Evolutionary conservation across 2,113 vertebrate species (phyloP), one percentile per base, ranked within the genome.

Genomic region (Pterocles gutturalis): DNA sequence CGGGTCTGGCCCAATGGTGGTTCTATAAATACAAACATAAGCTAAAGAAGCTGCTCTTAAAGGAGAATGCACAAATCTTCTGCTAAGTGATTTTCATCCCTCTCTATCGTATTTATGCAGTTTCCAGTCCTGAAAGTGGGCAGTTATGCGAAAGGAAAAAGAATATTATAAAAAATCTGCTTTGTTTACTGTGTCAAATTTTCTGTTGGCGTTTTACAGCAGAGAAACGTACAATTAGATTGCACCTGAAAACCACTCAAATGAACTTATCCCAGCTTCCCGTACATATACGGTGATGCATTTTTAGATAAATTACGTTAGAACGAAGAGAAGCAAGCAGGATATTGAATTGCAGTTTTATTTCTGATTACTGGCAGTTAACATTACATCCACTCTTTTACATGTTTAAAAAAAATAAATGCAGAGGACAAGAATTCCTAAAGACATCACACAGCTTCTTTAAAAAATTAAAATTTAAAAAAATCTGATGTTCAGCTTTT

Each of bases 1-100:
- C 87, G 36, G 48, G 84, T 81, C 86, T 83, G 89, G 82, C 95
- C 91, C 93, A 91, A 82, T 93, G 82, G 61, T 69, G 43, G 66
- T 93, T 95, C 91, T 96, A 71, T 95, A 97, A 98, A 97, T 83
- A 84, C 75, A 96, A 96, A 97, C 65, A 92, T 84, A 96, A 97
- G 90, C 77, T 87, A 54, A 84, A 94, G 97, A 94, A 86, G 49
- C 49, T 93, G 46, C 26, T 97, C 49, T 64, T 76, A 87, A 85
- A 92, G 77, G 41, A 83, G 48, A 96, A 93, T 15, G 33, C 28
- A 75, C 66, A 88, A 86, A 67, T 76, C 41, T 78, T 41, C 89
- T 80, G 28, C 78, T 93, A 90, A 94, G 43, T 91, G 73, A 72
- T 94, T 96, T 96, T 93, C 53, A 81, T n/a, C 93, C 41, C 60